phyloP scores from a whole-genome alignment of 2,113 vertebrate genomes.

The Nematolebias whitei region DNA sequence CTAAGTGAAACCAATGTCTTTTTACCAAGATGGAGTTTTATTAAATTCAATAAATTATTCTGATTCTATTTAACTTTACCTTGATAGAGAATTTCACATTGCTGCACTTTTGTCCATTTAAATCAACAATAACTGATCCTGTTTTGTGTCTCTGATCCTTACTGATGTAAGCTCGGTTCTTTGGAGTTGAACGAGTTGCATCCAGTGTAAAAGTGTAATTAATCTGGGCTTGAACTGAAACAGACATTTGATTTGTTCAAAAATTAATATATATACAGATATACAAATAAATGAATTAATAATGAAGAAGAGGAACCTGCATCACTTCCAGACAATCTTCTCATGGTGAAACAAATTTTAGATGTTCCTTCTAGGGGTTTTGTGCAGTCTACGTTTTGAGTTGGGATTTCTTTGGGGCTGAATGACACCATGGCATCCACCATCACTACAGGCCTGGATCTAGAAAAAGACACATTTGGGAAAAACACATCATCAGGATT shows the following conservation, averaged over 20 bases:
- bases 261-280: no score
- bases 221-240: conserved; percentile 57
- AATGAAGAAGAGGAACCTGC: conserved; percentile 51
- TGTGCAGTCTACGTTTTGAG: conserved; percentile 43
- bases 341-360: conserved; percentile 73
- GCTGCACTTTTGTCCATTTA: rapidly evolving
- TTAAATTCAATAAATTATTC: not conserved
- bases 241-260: no score
- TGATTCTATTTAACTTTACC: conserved; percentile 39
- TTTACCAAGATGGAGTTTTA: not conserved
- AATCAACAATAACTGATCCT: rapidly evolving
- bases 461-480: conserved; percentile 37
- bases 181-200: conserved; percentile 52
- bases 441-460: conserved; percentile 73
- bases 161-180: conserved; percentile 61
- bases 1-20: not conserved
- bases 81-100: conserved; percentile 24
- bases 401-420: conserved; percentile 54
- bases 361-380: not conserved
- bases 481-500: not conserved
- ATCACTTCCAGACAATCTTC: rapidly evolving
- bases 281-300: not conserved
- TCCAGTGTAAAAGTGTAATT: conserved; percentile 72
- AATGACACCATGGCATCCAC: conserved; percentile 56
- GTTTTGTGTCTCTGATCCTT: conserved; percentile 8